Percentiles rank a stretch among this genome's conserved stretches.
These are phyloP conservation scores for Dinoponera quadriceps DNA, from an alignment of 1,140 invertebrate species.

Conservation along the genomic window DNA sequence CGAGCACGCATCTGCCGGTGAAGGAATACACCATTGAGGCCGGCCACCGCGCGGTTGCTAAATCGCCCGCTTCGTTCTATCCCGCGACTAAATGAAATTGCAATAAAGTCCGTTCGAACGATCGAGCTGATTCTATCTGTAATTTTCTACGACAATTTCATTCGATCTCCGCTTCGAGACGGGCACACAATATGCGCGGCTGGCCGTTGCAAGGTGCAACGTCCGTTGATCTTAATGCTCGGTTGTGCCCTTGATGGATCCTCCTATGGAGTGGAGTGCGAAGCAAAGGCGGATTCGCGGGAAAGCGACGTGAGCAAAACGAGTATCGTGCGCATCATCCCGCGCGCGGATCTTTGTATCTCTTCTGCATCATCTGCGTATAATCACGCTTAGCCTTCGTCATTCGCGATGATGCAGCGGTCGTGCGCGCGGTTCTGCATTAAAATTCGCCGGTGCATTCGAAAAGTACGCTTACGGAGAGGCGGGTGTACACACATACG, in stretches of 20 bases:
- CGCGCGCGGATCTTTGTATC: neutral
- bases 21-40: no score
- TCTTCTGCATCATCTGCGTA: neutral
- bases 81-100: neutral
- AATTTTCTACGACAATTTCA: conserved; percentile 21
- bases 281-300: conserved; percentile 37
- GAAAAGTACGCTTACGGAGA: conserved; percentile 33
- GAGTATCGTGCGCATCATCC: conserved; percentile 20
- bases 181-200: conserved; percentile 13
- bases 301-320: conserved; percentile 4
- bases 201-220: conserved; percentile 48
- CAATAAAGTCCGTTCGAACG: conserved; percentile 2
- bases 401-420: conserved; percentile 43
- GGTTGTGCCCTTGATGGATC: conserved; percentile 65
- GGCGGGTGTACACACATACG: neutral
- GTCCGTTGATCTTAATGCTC: conserved; percentile 60
- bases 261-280: neutral
- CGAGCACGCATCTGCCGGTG: no score
- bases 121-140: neutral
- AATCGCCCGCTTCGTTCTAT: conserved; percentile 6
- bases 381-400: conserved; percentile 50
- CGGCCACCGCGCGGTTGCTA: no score
- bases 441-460: conserved; percentile 37
- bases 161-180: conserved; percentile 26
- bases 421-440: conserved; percentile 18